Conservation (phyloP, 2,888 invertebrate genomes). For the Stenurella melanura region DNA sequence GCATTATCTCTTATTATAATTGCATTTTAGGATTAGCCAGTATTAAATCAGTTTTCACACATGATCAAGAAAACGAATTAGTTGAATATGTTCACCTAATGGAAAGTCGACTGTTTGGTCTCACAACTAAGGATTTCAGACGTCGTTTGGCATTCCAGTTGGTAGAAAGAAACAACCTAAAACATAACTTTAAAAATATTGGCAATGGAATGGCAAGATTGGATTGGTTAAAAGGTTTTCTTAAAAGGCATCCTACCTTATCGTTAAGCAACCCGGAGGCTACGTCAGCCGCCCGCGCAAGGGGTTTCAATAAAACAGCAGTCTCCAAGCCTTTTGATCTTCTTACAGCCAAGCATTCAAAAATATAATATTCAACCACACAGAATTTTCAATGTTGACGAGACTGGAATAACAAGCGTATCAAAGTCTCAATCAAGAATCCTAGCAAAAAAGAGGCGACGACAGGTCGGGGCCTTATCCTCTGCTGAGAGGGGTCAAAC, state of each 20-base stretch:
- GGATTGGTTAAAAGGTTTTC: slow-evolving; percentile 1
- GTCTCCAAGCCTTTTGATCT: not conserved
- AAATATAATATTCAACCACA: not conserved
- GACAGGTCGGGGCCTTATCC: not conserved
- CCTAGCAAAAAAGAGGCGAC: not conserved
- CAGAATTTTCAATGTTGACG: slow-evolving; percentile 1
- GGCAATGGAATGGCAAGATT: too few species aligned
- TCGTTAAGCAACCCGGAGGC: not conserved
- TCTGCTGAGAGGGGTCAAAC: not conserved
- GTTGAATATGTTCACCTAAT: slow-evolving; percentile 1
- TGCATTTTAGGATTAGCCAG: slow-evolving; percentile 14
- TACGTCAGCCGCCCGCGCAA: not conserved
- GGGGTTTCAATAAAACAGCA: not conserved
- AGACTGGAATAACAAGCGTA: not conserved
- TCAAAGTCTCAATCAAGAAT: not conserved
- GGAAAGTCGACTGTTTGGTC: not conserved
- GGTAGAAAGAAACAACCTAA: not conserved
- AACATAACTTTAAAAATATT: slow-evolving; percentile 1
- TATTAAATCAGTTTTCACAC: slow-evolving; percentile 3
- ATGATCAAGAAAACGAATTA: not conserved
- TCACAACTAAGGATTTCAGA: not conserved
- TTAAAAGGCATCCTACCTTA: not conserved
- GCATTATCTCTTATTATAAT: slow-evolving; percentile 16
- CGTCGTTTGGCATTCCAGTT: not conserved
- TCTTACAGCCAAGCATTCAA: not conserved